Conservation (phyloP, 2,113 vertebrate species). For the Chiloscyllium plagiosum region DNA sequence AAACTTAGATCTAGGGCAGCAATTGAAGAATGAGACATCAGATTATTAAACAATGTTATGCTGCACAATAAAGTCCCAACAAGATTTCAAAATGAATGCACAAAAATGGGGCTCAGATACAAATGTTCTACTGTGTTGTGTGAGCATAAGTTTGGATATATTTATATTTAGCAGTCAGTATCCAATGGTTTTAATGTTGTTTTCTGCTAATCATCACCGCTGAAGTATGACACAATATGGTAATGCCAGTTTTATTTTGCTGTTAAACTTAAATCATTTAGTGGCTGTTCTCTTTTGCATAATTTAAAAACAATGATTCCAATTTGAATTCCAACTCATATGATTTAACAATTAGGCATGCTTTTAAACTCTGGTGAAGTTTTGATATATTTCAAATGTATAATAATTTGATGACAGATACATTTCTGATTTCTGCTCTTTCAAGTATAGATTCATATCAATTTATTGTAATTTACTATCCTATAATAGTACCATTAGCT, state of each 20-base stretch:
- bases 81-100: neutral
- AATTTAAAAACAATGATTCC: neutral
- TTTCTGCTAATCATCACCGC: neutral
- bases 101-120: neutral
- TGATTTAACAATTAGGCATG: neutral
- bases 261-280: neutral
- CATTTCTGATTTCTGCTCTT: conserved; percentile 23
- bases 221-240: neutral
- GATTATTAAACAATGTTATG: neutral
- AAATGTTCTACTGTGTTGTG: neutral
- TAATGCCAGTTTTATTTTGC: neutral
- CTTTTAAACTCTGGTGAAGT: neutral
- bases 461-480: conserved; percentile 11
- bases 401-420: conserved; percentile 23
- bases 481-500: conserved; percentile 16
- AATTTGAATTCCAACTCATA: neutral
- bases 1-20: too few relatives aligned
- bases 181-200: neutral
- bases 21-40: neutral
- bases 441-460: conserved; percentile 23
- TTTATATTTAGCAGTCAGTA: neutral
- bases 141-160: too few relatives aligned
- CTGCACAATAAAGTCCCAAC: neutral
- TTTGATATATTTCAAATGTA: neutral
- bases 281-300: neutral